phyloP scores from a whole-genome alignment of 2,113 vertebrate species.

The Neoarius graeffei region DNA sequence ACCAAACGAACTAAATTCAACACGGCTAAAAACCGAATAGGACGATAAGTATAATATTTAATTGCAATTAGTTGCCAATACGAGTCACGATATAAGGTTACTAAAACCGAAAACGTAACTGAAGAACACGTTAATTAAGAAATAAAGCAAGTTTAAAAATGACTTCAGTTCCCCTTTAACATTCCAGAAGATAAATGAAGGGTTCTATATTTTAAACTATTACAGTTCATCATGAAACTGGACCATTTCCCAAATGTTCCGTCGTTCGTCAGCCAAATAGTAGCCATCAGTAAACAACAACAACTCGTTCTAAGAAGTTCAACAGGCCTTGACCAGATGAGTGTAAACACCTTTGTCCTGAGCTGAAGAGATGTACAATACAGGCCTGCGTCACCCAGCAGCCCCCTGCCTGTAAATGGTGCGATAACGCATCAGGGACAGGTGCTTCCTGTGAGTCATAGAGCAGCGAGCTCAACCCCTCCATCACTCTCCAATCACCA shows the following conservation, averaged over 20 bases:
- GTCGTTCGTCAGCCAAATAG: neutral
- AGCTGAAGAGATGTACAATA: conserved; percentile 66
- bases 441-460: conserved; percentile 72
- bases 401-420: conserved; percentile 55
- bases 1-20: too few relatives aligned
- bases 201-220: too few relatives aligned
- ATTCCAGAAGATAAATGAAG: too few relatives aligned
- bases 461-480: conserved; percentile 32
- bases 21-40: too few relatives aligned
- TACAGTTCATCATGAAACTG: neutral
- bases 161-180: too few relatives aligned
- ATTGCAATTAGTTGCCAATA: too few relatives aligned
- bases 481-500: conserved; percentile 39
- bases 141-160: too few relatives aligned
- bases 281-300: conserved; percentile 14
- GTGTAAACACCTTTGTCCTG: conserved; percentile 73
- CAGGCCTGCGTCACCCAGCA: conserved; percentile 59
- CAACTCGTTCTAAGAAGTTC: conserved; percentile 42
- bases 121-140: too few relatives aligned
- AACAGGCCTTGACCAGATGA: conserved; percentile 56
- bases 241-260: neutral
- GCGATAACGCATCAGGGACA: conserved; percentile 63
- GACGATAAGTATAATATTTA: too few relatives aligned
- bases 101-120: too few relatives aligned
- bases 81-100: too few relatives aligned